Conservation (phyloP, 2,113 vertebrate genomes). For the Gadus macrocephalus region DNA sequence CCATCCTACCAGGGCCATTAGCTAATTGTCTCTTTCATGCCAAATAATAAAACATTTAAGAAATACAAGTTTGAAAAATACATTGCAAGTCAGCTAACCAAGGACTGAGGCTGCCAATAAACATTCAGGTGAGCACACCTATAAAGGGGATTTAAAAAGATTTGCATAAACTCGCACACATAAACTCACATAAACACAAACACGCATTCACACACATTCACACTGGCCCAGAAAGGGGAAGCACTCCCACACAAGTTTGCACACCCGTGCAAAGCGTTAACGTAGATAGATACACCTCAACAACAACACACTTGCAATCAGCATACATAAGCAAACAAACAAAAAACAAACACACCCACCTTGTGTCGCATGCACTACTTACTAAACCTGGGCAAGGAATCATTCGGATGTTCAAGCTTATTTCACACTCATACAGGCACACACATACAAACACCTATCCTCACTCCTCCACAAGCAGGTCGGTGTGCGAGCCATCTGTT, state of each 20-base stretch:
- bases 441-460: background rate
- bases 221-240: too few relatives aligned
- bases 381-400: too few relatives aligned
- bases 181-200: conserved; percentile 14
- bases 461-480: conserved; percentile 36
- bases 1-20: too few relatives aligned
- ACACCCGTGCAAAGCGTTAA: too few relatives aligned
- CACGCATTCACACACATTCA: background rate
- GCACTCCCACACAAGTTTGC: too few relatives aligned
- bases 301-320: too few relatives aligned
- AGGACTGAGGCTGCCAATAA: conserved; percentile 28
- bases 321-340: too few relatives aligned
- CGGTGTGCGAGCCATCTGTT: conserved; percentile 65
- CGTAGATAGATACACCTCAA: too few relatives aligned
- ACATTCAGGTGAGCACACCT: conserved; percentile 6
- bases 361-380: too few relatives aligned
- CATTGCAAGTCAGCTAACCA: conserved; percentile 27
- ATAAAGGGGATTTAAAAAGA: background rate
- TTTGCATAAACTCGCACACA: conserved; percentile 13
- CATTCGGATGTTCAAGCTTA: background rate
- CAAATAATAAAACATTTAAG: conserved; percentile 9
- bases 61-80: too few relatives aligned
- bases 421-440: background rate
- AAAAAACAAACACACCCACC: too few relatives aligned
- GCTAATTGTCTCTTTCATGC: conserved; percentile 18